Conservation (phyloP, 1,140 invertebrate genomes). For the Drosophila micromelanica region DNA sequence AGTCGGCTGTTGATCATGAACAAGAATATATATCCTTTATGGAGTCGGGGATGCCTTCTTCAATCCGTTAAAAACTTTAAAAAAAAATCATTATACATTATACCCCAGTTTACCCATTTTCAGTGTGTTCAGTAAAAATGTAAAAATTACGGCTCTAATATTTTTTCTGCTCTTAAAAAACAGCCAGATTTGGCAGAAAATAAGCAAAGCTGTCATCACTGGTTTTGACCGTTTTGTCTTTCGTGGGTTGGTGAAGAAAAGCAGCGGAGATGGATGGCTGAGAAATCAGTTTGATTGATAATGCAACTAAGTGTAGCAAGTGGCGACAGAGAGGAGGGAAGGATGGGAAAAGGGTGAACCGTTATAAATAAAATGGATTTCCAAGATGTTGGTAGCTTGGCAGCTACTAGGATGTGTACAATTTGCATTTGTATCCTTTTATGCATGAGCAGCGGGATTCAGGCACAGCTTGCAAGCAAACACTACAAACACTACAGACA, state of each 20-base stretch:
- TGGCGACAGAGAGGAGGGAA: not conserved
- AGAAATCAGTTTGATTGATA: slow-evolving; percentile 83
- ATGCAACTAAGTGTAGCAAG: slow-evolving; percentile 74
- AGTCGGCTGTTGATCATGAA: too few species aligned
- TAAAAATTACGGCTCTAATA: too few species aligned
- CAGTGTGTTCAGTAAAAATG: too few species aligned
- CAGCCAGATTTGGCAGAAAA: not conserved
- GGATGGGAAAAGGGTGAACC: slow-evolving; percentile 1
- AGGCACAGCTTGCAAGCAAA: slow-evolving; percentile 36
- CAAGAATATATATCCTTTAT: too few species aligned
- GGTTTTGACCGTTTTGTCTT: slow-evolving; percentile 25
- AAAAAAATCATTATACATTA: too few species aligned
- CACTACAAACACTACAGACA: slow-evolving; percentile 17
- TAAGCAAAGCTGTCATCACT: not conserved
- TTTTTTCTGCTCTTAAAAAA: not conserved
- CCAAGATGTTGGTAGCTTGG: slow-evolving; percentile 22
- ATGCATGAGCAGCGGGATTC: slow-evolving; percentile 56
- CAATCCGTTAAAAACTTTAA: too few species aligned
- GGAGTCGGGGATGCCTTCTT: too few species aligned
- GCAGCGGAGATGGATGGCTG: slow-evolving; percentile 42
- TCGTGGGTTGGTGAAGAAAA: slow-evolving; percentile 7
- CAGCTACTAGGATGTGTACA: slow-evolving; percentile 45
- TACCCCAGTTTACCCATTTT: too few species aligned
- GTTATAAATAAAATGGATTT: slow-evolving; percentile 74
- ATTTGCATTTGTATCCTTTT: slow-evolving; percentile 77